Base-by-base conservation (phyloP, 1,140 invertebrate genomes). In the Daktulosphaira vitifoliae region DNA sequence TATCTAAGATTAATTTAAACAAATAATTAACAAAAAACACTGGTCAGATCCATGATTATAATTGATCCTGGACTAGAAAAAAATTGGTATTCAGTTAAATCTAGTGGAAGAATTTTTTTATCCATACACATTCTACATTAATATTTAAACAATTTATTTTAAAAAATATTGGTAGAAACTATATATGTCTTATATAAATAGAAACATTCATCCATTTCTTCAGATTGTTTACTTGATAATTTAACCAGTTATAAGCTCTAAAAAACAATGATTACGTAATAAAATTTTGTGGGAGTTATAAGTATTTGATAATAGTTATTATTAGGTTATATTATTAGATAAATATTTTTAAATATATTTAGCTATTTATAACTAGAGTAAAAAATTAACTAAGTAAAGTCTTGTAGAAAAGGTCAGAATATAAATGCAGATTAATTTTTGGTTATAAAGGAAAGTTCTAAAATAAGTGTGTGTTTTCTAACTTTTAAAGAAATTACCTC, bases 111-210 rank as follows among this genome's bases (percentile, higher is more conserved):
- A n/a, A 38, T 23, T 4, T n/a, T 29, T 52, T 18, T 22, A 52
- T 18, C 2, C 26, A 51, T 4, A 44, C 39, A 44, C 39, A 44
- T 7, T n/a, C n/a, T 33, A 52, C 26, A 33, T 50, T 1, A 25
- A 52, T 52, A 49, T 25, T 15, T 25, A 59, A 38, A 22, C 53
- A 59, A 59, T 38, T 56, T 26, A n/a, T n/a, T 20, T 56, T 26
- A 54, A 20, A 22, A 22, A 56, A 42, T 56, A 39, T 22, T 15
- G 16, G n/a, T 42, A 22, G 11, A 42, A 22, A 59, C 38, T 44
- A 29, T 56, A 29, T 18, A 15, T 59, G 42, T 59, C 53, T 42
- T 38, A 59, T 33, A 33, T 33, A 6, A 33, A 6, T 33, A 26
- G 23, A 13, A 44, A 25, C 38, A 25, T 8, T 44, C 6, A 25